A percentile compares a stretch with the other conserved stretches of the same genome.
Evolutionary conservation across 2,888 invertebrate species (phyloP).

Genomic region (Ernsta delagoae): DNA sequence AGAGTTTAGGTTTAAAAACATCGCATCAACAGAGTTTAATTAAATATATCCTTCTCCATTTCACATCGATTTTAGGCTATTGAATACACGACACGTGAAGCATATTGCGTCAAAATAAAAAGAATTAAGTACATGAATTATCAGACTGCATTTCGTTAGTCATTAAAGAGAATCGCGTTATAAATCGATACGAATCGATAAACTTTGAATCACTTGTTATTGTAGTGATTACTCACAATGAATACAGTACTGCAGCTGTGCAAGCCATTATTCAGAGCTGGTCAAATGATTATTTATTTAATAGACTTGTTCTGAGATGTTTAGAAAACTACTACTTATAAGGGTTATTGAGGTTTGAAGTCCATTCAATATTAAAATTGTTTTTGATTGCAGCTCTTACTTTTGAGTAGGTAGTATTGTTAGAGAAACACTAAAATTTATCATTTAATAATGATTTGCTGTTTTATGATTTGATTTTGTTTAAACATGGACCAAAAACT

Average conservation of each 20-base stretch:
- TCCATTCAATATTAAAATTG: conserved; percentile 11
- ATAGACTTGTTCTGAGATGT: conserved; percentile 24
- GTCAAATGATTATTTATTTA: conserved; percentile 29
- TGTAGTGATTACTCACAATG: conserved; percentile 31
- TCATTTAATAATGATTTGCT: no score
- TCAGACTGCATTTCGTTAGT: conserved; percentile 24
- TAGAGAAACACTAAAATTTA: no score
- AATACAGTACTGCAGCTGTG: conserved; percentile 26
- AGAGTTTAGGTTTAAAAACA: no score
- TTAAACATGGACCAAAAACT: no score
- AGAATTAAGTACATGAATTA: conserved; percentile 7
- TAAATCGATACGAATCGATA: conserved; percentile 39
- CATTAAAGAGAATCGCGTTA: conserved; percentile 29
- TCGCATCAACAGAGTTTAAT: no score
- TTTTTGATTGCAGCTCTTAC: no score
- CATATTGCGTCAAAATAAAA: background rate
- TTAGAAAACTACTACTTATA: conserved; percentile 23
- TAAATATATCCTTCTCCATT: no score
- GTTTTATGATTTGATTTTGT: no score
- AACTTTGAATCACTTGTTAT: conserved; percentile 41
- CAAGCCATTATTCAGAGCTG: conserved; percentile 23
- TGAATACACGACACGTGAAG: no score
- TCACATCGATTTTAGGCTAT: no score
- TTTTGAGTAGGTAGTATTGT: no score
- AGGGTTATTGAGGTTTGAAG: conserved; percentile 26